These are phyloP conservation scores for Hylia prasina DNA, from an alignment of 2,113 vertebrate species.

Conservation along the genomic window DNA sequence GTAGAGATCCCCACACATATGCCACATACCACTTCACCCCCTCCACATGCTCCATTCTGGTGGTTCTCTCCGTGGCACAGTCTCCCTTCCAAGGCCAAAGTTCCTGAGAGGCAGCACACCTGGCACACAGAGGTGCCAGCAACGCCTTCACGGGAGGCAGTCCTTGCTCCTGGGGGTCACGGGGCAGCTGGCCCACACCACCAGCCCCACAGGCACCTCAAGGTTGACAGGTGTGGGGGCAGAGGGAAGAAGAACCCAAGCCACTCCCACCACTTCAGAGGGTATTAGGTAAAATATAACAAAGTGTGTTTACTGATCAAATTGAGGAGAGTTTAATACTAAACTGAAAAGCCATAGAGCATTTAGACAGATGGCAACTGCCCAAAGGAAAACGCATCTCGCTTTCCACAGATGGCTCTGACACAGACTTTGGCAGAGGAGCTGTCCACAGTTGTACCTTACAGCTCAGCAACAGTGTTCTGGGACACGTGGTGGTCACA, in stretches of 20 bases:
- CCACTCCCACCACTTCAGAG: accelerated
- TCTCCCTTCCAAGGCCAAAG: neutral
- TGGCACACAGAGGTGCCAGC: accelerated
- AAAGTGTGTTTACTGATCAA: constrained; percentile 1
- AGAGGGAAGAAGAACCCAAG: neutral
- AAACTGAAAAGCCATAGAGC: neutral
- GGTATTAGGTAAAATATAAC: neutral
- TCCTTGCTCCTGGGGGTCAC: neutral
- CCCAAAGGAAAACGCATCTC: neutral
- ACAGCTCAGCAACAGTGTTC: neutral
- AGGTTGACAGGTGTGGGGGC: accelerated
- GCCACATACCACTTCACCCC: accelerated
- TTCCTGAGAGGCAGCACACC: neutral
- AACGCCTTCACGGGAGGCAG: accelerated
- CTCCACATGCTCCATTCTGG: neutral
- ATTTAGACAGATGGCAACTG: neutral
- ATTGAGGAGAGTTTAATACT: neutral
- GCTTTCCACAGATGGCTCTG: neutral
- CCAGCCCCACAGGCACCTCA: neutral
- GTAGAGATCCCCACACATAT: accelerated
- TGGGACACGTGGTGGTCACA: neutral
- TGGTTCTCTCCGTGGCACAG: accelerated
- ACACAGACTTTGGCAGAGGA: neutral
- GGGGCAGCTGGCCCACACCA: neutral
- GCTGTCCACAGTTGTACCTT: neutral